A percentile compares a stretch with the other conserved stretches of the same genome.
Conservation (phyloP, 2,113 vertebrate genomes). For the Baryphthengus martii region DNA sequence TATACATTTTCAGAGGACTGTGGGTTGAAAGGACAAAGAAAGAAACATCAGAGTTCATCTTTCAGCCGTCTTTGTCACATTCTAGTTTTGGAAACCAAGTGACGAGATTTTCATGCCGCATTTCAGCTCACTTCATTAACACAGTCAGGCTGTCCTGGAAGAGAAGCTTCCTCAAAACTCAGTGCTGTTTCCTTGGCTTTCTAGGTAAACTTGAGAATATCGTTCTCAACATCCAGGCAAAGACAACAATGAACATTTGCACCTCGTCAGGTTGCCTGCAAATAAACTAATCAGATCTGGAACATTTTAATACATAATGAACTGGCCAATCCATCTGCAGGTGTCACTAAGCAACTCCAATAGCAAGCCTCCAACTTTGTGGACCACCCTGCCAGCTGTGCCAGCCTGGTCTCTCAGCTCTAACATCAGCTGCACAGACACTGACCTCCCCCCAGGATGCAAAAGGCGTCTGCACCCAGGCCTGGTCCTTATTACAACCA, state of each 20-base stretch:
- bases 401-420: not conserved
- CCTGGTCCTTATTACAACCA: not conserved
- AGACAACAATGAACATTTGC: not conserved
- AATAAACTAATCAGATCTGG: not conserved
- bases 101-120: not conserved
- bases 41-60: not conserved
- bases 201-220: not conserved
- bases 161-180: not conserved
- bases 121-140: not conserved
- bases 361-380: not conserved
- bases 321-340: not conserved
- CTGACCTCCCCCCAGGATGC: accelerated
- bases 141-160: not conserved
- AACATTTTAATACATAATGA: not conserved
- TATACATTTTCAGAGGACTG: not conserved
- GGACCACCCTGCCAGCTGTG: not conserved
- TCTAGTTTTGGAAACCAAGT: not conserved
- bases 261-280: not conserved
- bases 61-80: not conserved
- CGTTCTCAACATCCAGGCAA: not conserved
- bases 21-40: not conserved
- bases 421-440: not conserved
- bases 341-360: not conserved
- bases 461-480: not conserved
- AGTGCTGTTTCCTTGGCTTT: not conserved